A percentile compares a stretch with the other conserved stretches of the same genome.
Conservation (phyloP, 2,113 vertebrate species). For the Mesembrinibis cayennensis region DNA sequence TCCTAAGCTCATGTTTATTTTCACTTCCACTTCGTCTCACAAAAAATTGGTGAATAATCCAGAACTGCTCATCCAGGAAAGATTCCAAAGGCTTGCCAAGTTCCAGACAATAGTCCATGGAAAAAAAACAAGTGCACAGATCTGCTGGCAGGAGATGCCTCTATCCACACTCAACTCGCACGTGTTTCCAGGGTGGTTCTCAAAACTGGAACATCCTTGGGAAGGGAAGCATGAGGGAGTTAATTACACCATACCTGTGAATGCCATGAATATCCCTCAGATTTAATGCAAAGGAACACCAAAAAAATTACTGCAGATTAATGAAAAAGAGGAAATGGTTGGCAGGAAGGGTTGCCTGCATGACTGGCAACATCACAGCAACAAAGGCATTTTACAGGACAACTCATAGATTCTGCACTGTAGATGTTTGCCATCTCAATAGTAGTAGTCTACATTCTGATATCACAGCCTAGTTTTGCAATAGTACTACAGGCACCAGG, state of each 20-base stretch:
- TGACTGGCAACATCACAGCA: neutral
- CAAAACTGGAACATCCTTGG: neutral
- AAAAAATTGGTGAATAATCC: neutral
- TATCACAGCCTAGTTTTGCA: neutral
- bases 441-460: neutral
- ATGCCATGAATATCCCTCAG: neutral
- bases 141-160: neutral
- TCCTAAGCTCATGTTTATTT: neutral
- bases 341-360: neutral
- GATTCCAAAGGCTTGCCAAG: neutral
- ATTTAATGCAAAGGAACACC: neutral
- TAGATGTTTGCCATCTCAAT: neutral
- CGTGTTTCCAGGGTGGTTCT: neutral
- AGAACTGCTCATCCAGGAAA: constrained; percentile 18
- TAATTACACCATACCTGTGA: neutral
- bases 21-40: neutral
- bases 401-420: neutral
- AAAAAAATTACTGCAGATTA: neutral
- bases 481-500: accelerated
- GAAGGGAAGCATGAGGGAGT: neutral
- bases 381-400: neutral
- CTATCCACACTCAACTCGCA: neutral
- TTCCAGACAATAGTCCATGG: neutral
- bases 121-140: neutral
- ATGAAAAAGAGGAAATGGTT: neutral